Percentiles rank a stretch among this genome's conserved stretches.
Conservation (phyloP, 2,113 vertebrate genomes). For the Thunnus thynnus region DNA sequence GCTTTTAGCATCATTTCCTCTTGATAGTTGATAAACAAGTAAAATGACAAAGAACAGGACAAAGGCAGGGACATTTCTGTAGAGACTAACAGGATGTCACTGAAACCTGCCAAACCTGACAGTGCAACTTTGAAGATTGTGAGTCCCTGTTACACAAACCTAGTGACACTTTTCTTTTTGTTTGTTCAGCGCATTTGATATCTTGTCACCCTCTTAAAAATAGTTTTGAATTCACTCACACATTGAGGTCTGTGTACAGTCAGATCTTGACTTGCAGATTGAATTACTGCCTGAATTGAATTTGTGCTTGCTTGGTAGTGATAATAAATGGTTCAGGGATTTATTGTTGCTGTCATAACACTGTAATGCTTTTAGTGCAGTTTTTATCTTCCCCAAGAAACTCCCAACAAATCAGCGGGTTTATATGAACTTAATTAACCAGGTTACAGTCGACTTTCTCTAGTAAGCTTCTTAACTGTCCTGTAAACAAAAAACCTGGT, state of each 20-base stretch:
- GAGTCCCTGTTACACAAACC: neutral
- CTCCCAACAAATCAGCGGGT: too few relatives aligned
- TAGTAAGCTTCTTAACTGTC: too few relatives aligned
- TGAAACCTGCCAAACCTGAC: neutral
- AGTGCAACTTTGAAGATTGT: neutral
- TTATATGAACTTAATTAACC: too few relatives aligned
- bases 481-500: too few relatives aligned
- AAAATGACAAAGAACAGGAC: too few relatives aligned
- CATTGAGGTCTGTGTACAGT: too few relatives aligned
- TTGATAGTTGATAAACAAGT: neutral
- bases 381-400: neutral
- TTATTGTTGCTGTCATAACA: neutral
- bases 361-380: neutral
- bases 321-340: neutral
- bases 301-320: neutral
- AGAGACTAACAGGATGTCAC: slow-evolving; percentile 8
- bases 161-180: slow-evolving; percentile 10
- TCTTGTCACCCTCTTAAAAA: neutral
- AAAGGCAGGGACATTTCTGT: neutral
- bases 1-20: neutral
- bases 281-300: neutral
- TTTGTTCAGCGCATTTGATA: neutral
- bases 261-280: neutral
- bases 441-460: too few relatives aligned
- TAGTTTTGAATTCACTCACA: neutral